A percentile compares a stretch with the other conserved stretches of the same genome.
Evolutionary conservation across 37 sponge, comb jelly and placozoan species (phyloP).

Genomic region (Cliona cf. orientalis): DNA sequence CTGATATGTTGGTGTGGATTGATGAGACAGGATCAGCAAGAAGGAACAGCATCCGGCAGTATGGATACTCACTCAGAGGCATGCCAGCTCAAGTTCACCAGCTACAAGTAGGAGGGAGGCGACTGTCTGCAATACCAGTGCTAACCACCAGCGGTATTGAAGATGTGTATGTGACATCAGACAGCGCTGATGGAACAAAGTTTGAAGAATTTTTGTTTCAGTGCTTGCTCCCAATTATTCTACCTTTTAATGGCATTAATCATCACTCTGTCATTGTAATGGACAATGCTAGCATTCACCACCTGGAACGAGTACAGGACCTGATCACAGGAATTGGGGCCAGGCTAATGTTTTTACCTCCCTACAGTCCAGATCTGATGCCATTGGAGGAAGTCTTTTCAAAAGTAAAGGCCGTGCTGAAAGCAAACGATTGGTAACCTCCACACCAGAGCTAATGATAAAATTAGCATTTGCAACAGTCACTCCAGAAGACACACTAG

Average conservation of each 20-base stretch:
- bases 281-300: not conserved
- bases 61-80: not conserved
- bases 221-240: not conserved
- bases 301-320: not conserved
- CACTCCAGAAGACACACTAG: no score
- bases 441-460: no score
- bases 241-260: slow-evolving; percentile 2
- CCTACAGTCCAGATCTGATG: no score
- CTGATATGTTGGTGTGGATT: no score
- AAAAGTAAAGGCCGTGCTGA: no score
- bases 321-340: slow-evolving; percentile 6
- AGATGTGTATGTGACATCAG: not conserved
- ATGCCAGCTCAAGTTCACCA: not conserved
- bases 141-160: not conserved
- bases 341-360: not conserved
- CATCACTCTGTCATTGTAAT: not conserved
- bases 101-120: not conserved
- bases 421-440: no score
- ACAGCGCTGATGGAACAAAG: not conserved
- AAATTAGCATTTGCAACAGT: no score
- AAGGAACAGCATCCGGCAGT: not conserved
- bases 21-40: not conserved
- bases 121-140: not conserved
- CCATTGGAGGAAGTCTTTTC: no score
- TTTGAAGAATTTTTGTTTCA: not conserved